phyloP scores from a whole-genome alignment of 2,113 vertebrate genomes.

The Lasiurus borealis region DNA sequence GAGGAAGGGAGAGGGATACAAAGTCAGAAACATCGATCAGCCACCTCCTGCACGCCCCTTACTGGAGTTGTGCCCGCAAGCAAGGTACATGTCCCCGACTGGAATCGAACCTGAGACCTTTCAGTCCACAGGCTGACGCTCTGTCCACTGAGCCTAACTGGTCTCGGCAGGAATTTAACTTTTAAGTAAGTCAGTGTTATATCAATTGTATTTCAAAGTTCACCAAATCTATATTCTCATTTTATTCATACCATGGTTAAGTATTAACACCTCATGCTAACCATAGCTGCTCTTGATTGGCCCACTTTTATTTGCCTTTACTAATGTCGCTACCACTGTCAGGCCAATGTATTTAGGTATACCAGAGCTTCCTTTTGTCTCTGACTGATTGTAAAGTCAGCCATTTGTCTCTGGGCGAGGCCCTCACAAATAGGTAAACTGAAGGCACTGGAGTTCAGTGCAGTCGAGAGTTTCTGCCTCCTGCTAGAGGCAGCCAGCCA shows the following conservation, averaged over 20 bases:
- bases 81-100: no score
- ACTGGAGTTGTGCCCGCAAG: no score
- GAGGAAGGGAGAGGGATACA: no score
- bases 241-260: neutral
- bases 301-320: constrained; percentile 2
- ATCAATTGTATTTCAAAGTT: neutral
- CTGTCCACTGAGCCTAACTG: no score
- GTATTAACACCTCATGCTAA: neutral
- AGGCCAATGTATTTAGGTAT: constrained; percentile 59
- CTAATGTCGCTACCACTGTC: neutral
- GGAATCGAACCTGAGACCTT: no score
- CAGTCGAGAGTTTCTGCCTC: no score
- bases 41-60: no score
- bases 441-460: constrained; percentile 75
- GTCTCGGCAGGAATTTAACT: neutral
- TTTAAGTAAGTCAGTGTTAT: neutral
- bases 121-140: no score
- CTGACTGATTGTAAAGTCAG: constrained; percentile 88
- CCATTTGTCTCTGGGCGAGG: constrained; percentile 82
- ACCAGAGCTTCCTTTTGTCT: constrained; percentile 87
- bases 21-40: no score
- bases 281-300: neutral
- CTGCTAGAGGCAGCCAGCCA: no score
- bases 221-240: neutral
- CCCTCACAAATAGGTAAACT: constrained; percentile 85